phyloP scores from a whole-genome alignment of 2,797 vertebrate species.

The Sparus aurata region DNA sequence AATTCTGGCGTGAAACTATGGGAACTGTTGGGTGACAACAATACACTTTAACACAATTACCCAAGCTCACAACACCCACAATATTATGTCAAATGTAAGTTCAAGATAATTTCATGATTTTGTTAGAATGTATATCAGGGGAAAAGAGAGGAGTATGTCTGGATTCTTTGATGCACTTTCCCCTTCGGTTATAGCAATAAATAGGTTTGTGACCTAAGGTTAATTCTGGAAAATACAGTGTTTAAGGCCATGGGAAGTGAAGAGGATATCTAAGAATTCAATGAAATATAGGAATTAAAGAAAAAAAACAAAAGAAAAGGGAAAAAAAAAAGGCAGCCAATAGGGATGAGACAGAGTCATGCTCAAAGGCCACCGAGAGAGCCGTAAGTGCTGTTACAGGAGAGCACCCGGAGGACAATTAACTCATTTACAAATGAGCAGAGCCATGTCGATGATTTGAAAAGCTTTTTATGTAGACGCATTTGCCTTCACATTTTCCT shows the following conservation, averaged over 20 bases:
- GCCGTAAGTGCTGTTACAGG: constrained; percentile 6
- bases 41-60: too few species aligned
- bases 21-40: too few species aligned
- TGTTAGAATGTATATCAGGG: too few species aligned
- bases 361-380: neutral
- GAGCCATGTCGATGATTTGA: constrained; percentile 27
- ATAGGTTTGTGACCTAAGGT: too few species aligned
- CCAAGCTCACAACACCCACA: too few species aligned
- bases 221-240: too few species aligned
- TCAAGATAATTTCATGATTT: too few species aligned
- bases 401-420: constrained; percentile 39
- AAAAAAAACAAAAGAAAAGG: neutral
- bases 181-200: too few species aligned
- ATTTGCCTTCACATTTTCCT: too few species aligned
- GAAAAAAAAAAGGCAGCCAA: constrained; percentile 1
- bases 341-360: constrained; percentile 8
- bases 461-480: constrained; percentile 6
- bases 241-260: neutral
- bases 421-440: constrained; percentile 52
- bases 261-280: neutral
- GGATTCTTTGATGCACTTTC: too few species aligned
- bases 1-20: neutral
- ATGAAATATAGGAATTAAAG: constrained; percentile 25
- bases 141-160: too few species aligned
- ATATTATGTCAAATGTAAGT: too few species aligned